Evolutionary conservation across 2,888 invertebrate species (phyloP).

Genomic region (Drosophila multiciliata): DNA sequence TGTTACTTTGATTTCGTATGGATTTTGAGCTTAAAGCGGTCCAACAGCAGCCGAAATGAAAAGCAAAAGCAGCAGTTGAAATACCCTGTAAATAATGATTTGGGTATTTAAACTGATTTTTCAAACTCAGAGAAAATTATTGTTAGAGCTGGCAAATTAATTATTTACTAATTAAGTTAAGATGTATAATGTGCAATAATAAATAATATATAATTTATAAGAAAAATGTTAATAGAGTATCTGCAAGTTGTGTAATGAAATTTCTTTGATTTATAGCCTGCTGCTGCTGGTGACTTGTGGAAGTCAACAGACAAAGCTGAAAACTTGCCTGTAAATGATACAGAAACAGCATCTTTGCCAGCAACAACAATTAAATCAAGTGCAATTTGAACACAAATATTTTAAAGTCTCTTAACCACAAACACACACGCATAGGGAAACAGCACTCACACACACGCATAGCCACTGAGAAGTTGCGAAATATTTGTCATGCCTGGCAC

Average conservation of each 20-base stretch:
- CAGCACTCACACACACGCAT: constrained; percentile 12
- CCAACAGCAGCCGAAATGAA: constrained; percentile 15
- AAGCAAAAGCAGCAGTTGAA: neutral
- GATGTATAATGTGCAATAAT: neutral
- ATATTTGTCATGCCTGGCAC: constrained; percentile 78
- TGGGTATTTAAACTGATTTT: neutral
- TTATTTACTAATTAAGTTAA: neutral
- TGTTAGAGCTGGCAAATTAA: neutral
- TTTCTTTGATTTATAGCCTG: constrained; percentile 41
- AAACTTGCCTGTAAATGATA: constrained; percentile 71
- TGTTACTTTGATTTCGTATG: constrained; percentile 74
- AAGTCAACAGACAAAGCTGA: constrained; percentile 61
- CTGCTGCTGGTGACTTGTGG: constrained; percentile 66
- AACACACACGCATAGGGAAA: constrained; percentile 18
- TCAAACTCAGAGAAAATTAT: neutral
- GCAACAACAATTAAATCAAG: constrained; percentile 78
- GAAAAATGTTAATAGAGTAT: constrained; percentile 12
- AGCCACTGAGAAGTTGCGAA: constrained; percentile 70
- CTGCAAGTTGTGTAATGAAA: neutral
- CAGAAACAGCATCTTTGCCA: constrained; percentile 26
- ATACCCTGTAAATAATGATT: constrained; percentile 14
- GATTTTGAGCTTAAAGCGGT: constrained; percentile 70
- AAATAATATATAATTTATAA: neutral
- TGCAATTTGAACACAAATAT: constrained; percentile 77
- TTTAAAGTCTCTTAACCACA: constrained; percentile 73